Base-by-base conservation (phyloP, 2,888 invertebrate genomes). In the Calliopum simillimum region DNA sequence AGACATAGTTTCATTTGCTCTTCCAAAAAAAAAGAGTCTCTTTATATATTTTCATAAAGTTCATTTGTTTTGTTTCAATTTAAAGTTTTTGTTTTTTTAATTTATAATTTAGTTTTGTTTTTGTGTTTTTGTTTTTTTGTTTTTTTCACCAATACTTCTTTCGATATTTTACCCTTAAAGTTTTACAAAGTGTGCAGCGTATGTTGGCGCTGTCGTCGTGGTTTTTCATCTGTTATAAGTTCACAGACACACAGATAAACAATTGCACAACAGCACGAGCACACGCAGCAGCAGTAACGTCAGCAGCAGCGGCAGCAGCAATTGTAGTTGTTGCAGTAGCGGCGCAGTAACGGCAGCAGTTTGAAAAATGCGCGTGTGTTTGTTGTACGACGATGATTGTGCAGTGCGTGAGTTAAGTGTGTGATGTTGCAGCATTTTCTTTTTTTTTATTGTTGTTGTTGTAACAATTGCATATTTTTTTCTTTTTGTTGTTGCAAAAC, bases 81-180 rank as follows among this genome's bases (percentile, higher is more conserved):
- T 75, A 66, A 25, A 12, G 25, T 59, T 65, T 70, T 75, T 69
- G 65, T 67, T 66, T 58, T 68, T 47, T 70, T 51, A 19, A 55
- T 71, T 44, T n/a, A n/a, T n/a, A n/a, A n/a, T 73, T 66, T 41
- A 14, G 64, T n/a, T n/a, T 76, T 76, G 69, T 69, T 72, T 71
- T 68, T 76, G 68, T 72, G 41, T 75, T 67, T 68, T 44, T 73
- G 76, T 63, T 16, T 70, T 77, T 75, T 76, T 75, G 72, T 72
- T 69, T 73, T 79, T 78, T 79, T 77, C 83, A 82, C 84, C 83
- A 83, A 83, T 83, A 83, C 83, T 81, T 82, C 72, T 80, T 83
- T 80, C 83, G 83, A 83, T 83, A 83, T 83, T 83, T 83, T 83
- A 83, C 83, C 83, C 83, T 83, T 83, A 82, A 81, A 79, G 78